Percentiles rank a stretch among this genome's conserved stretches.
These are phyloP conservation scores for Pseudorasbora parva DNA, from an alignment of 2,113 vertebrate genomes.

Conservation along the genomic window DNA sequence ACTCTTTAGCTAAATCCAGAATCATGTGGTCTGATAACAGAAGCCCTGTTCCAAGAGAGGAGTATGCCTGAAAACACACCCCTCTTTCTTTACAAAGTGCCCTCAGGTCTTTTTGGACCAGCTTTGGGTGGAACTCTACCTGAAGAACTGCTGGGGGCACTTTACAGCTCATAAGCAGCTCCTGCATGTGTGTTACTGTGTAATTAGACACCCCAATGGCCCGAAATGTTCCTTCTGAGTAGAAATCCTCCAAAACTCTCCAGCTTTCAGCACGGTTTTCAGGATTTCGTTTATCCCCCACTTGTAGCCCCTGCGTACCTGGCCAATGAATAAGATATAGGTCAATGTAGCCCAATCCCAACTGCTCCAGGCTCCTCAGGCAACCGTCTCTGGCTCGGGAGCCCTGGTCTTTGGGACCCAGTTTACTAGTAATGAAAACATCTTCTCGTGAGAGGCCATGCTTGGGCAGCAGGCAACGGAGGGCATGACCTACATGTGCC, in stretches of 20 bases:
- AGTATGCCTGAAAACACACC: slow-evolving; percentile 83
- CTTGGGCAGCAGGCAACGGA: slow-evolving; percentile 76
- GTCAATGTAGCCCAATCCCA: slow-evolving; percentile 80
- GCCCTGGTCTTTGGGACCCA: slow-evolving; percentile 79
- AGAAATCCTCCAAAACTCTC: slow-evolving; percentile 75
- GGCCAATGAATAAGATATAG: slow-evolving; percentile 87
- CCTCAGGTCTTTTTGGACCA: slow-evolving; percentile 75
- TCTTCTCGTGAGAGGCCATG: slow-evolving; percentile 74
- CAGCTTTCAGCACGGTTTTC: slow-evolving; percentile 77
- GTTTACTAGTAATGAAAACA: slow-evolving; percentile 82
- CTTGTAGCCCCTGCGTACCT: slow-evolving; percentile 76
- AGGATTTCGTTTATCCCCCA: slow-evolving; percentile 72
- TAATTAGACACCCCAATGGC: slow-evolving; percentile 86
- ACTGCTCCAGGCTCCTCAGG: slow-evolving; percentile 72
- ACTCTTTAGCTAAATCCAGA: slow-evolving; percentile 67
- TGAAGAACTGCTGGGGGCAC: slow-evolving; percentile 76
- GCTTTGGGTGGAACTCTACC: slow-evolving; percentile 82
- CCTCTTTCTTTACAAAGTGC: slow-evolving; percentile 69
- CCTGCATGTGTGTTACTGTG: slow-evolving; percentile 75
- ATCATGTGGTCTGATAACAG: slow-evolving; percentile 72
- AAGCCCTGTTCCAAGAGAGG: slow-evolving; percentile 78
- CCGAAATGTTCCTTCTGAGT: slow-evolving; percentile 74
- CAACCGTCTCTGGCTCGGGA: slow-evolving; percentile 68
- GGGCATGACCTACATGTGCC: slow-evolving; percentile 70
- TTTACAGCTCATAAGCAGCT: slow-evolving; percentile 73